Conservation (phyloP, 2,113 vertebrate genomes). For the Greenwoodochromis staneri region DNA sequence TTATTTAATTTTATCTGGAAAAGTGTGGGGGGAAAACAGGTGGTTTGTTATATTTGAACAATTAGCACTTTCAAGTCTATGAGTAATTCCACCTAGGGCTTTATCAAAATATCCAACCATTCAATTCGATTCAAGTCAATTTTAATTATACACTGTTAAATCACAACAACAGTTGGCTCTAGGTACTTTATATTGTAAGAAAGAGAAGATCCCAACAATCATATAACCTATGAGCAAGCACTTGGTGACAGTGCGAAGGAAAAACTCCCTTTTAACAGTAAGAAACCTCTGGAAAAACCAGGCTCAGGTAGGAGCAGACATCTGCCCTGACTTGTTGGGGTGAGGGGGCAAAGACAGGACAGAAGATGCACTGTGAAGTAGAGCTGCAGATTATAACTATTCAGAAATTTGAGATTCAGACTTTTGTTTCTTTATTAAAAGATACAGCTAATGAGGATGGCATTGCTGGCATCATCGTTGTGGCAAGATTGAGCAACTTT, state of each 20-base stretch:
- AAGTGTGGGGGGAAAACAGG: background rate
- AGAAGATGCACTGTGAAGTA: background rate
- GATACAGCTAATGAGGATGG: background rate
- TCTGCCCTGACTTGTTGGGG: background rate
- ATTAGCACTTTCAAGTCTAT: background rate
- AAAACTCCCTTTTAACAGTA: background rate
- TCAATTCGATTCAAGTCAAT: background rate
- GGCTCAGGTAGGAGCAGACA: background rate
- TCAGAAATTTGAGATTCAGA: background rate
- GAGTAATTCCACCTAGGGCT: background rate
- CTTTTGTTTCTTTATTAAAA: background rate
- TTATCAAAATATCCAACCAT: background rate
- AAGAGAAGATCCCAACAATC: fast-evolving
- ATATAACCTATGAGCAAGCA: background rate
- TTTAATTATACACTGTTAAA: background rate
- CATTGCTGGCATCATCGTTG: background rate
- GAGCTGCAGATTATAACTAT: background rate
- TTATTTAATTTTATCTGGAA: background rate
- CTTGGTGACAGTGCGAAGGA: background rate
- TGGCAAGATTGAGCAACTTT: background rate
- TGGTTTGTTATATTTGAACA: background rate
- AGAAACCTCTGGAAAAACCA: background rate
- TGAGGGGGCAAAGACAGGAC: background rate
- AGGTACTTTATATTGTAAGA: background rate
- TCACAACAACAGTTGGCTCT: background rate